Evolutionary conservation across 1,140 invertebrate genomes (phyloP).

Genomic region (Halesus radiatus): DNA sequence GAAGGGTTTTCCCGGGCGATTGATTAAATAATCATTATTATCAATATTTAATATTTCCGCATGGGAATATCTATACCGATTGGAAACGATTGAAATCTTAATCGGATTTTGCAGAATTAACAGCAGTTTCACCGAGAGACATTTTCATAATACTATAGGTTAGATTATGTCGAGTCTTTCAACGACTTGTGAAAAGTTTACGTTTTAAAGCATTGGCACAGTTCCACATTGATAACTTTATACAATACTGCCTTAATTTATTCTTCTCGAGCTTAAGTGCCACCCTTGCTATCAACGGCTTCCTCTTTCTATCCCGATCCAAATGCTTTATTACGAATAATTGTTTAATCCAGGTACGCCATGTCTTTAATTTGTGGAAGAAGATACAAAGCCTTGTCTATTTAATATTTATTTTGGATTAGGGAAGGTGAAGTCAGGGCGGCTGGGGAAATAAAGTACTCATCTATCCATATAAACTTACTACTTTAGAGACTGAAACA

Average conservation of each 20-base stretch:
- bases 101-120: background rate
- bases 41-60: too few relatives aligned
- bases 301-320: background rate
- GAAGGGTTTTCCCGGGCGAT: too few relatives aligned
- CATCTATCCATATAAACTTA: too few relatives aligned
- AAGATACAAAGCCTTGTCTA: background rate
- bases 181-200: too few relatives aligned
- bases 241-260: background rate
- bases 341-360: background rate
- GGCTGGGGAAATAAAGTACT: background rate
- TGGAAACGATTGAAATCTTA: background rate
- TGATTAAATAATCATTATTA: too few relatives aligned
- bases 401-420: constrained; percentile 8
- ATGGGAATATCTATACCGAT: background rate
- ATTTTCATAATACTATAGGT: too few relatives aligned
- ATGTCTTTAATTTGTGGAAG: background rate
- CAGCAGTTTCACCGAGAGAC: background rate
- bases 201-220: too few relatives aligned
- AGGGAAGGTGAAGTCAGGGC: background rate
- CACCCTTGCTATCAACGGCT: background rate
- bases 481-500: too few relatives aligned
- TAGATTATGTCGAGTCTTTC: too few relatives aligned
- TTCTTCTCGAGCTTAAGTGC: background rate
- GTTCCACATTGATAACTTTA: background rate
- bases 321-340: background rate